Base-by-base conservation (phyloP, 1,140 invertebrate species). In the Ruditapes philippinarum region DNA sequence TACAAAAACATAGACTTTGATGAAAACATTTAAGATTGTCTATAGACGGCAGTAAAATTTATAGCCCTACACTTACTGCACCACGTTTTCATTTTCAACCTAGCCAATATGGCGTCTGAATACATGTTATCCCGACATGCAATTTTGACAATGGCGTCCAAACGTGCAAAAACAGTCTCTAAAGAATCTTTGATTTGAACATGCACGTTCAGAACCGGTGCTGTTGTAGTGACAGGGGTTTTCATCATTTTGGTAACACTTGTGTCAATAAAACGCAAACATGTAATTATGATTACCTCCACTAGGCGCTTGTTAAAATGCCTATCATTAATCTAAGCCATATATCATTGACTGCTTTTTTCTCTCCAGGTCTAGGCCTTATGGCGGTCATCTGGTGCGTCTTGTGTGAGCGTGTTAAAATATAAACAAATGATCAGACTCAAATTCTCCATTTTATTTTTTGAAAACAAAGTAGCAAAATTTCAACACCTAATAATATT, bases 251-350 rank as follows among this genome's bases (percentile, higher is more conserved):
- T 22, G 17, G 17, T 38, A 45, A 22, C 42, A 3, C 62, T 31
- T 65, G 65, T 70, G 81, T 84, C 81, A 84, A 84, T 62, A 70
- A 17, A 51, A 70, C 36, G n/a, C n/a, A n/a, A 36, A 49, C 38
- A 49, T 70, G 19, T 38, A 84, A 84, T 84, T 84, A 84, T 70
- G 62, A 25, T 80, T 25, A n/a, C n/a, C n/a, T n/a, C n/a, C n/a
- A n/a, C 42, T 7, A 28, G 74, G 45, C 22, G 81, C 62, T 84
- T 49, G 81, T 84, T 84, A 84, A 84, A 84, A 84, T 84, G 73
- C 81, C 81, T n/a, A 73, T 0, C 7, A 12, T n/a, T 3, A 28
- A 54, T 31, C 31, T 31, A 1, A 54, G 22, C 38, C 40, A 84
- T 84, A 33, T 84, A 51, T 84, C 81, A 84, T 84, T 28, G 9